Conservation (phyloP, 1,140 invertebrate species). For the Dreissena polymorpha region DNA sequence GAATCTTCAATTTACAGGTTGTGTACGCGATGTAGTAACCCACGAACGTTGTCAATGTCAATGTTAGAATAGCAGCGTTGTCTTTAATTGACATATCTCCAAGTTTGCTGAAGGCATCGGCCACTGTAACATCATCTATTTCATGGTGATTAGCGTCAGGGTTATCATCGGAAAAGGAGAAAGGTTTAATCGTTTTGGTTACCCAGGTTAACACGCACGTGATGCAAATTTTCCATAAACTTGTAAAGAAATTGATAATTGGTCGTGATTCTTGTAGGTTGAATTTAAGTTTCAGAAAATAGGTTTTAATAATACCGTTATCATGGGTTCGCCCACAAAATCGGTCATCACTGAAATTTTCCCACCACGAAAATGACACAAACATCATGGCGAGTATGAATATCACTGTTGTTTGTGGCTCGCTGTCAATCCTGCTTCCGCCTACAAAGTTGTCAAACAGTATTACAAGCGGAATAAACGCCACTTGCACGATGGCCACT, state of each 20-base stretch:
- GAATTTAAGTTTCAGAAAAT: slow-evolving; percentile 33
- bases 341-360: slow-evolving; percentile 50
- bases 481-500: slow-evolving; percentile 14
- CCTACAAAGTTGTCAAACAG: slow-evolving; percentile 16
- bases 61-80: slow-evolving; percentile 15
- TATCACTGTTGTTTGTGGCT: background rate
- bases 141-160: background rate
- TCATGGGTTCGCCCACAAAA: slow-evolving; percentile 30
- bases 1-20: slow-evolving; percentile 43
- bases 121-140: slow-evolving; percentile 5
- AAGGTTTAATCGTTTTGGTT: background rate
- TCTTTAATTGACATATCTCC: background rate
- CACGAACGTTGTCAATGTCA: slow-evolving; percentile 38
- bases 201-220: slow-evolving; percentile 13
- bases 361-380: slow-evolving; percentile 46
- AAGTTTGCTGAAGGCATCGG: slow-evolving; percentile 22
- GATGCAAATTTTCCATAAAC: slow-evolving; percentile 31
- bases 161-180: background rate
- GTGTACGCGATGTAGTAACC: slow-evolving; percentile 40
- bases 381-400: slow-evolving; percentile 33
- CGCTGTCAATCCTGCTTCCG: slow-evolving; percentile 11
- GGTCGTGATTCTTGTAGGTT: slow-evolving; percentile 45
- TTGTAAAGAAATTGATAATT: slow-evolving; percentile 21
- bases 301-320: background rate
- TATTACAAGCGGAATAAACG: slow-evolving; percentile 39